Evolutionary conservation across 2,888 invertebrate genomes (phyloP).

Genomic region (Sclerodermus sp.): DNA sequence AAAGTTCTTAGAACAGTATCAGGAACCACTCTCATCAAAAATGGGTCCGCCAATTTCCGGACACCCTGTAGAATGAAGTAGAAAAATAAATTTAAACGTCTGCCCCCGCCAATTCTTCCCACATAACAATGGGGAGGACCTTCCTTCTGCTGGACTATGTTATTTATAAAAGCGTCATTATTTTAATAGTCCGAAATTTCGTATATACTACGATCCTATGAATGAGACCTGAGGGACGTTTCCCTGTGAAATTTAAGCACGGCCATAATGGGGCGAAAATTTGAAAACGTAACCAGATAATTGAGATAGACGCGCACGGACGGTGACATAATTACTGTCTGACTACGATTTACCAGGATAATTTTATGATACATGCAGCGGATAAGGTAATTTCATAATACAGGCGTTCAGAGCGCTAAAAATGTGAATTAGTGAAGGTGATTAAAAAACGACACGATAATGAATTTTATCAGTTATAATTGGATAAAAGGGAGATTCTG

Average conservation of each 20-base stretch:
- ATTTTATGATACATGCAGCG: constrained; percentile 38
- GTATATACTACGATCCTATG: no score
- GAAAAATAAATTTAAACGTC: neutral
- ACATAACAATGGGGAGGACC: no score
- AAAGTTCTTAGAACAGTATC: no score
- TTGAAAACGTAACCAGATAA: constrained; percentile 42
- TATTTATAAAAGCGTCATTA: no score
- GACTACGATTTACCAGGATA: constrained; percentile 45
- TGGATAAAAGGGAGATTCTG: no score
- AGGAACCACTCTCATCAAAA: no score
- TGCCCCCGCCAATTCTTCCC: neutral
- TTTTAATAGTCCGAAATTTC: no score
- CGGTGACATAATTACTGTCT: constrained; percentile 47
- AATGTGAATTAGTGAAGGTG: neutral
- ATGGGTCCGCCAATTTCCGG: no score
- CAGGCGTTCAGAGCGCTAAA: neutral
- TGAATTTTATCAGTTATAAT: no score
- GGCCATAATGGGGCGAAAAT: constrained; percentile 27
- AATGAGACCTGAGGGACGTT: neutral
- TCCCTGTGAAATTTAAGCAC: neutral
- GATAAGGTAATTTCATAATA: constrained; percentile 41
- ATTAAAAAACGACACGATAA: neutral
- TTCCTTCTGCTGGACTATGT: no score
- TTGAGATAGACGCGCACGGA: constrained; percentile 43
- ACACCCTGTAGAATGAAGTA: no score